Percentiles rank a stretch among this genome's conserved stretches.
These are phyloP conservation scores for Etheostoma cragini DNA, from an alignment of 2,113 vertebrate genomes.

Conservation along the genomic window DNA sequence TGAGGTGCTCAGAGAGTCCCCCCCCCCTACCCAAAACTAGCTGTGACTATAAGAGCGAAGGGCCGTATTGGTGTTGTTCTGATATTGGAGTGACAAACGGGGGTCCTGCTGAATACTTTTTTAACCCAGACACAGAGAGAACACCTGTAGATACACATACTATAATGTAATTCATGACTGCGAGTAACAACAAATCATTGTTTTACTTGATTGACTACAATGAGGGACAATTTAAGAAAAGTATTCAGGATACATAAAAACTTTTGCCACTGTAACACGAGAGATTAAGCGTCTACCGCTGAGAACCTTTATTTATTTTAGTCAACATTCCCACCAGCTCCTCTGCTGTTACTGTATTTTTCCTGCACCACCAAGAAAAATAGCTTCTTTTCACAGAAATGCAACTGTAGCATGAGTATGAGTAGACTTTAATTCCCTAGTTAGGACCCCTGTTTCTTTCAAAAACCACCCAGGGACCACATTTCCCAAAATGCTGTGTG, in stretches of 20 bases:
- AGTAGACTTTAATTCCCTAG: not conserved
- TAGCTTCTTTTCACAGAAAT: constrained; percentile 11
- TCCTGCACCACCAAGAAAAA: not conserved
- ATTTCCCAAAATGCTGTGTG: constrained; percentile 6
- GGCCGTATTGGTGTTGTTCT: not conserved
- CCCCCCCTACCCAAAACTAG: not conserved
- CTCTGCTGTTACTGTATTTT: not conserved
- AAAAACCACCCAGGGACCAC: not conserved
- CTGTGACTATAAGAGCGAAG: not conserved
- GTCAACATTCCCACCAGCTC: not conserved
- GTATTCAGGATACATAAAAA: constrained; percentile 12
- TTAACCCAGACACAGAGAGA: not conserved
- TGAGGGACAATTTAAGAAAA: not conserved
- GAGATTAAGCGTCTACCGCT: not conserved
- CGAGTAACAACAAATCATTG: not conserved
- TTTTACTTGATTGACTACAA: not conserved
- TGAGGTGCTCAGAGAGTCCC: too few species aligned
- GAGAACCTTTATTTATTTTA: not conserved
- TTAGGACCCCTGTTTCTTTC: not conserved
- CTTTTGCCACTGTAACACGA: constrained; percentile 13
- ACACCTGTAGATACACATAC: not conserved
- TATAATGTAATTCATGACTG: too few species aligned
- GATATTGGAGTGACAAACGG: not conserved
- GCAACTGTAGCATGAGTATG: not conserved
- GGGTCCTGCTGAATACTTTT: not conserved